phyloP scores from a whole-genome alignment of 2,797 vertebrate species.

The Pterois miles region DNA sequence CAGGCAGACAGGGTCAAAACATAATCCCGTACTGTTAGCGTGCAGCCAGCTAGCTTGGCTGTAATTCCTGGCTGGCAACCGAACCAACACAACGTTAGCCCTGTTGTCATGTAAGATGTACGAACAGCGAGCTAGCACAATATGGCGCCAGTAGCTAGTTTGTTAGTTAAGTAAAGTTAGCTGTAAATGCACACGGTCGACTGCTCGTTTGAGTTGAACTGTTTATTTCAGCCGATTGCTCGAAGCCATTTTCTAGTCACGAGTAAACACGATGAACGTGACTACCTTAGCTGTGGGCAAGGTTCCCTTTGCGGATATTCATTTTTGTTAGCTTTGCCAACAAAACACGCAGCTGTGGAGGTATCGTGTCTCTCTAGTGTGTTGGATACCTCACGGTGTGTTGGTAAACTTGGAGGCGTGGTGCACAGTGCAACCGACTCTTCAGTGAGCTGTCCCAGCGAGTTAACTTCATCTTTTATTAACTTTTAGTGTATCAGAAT shows the following conservation, averaged over 20 bases:
- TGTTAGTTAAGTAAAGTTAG: neutral
- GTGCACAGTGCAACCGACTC: conserved; percentile 39
- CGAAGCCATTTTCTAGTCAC: neutral
- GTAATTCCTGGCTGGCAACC: conserved; percentile 44
- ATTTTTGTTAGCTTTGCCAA: neutral
- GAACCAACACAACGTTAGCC: neutral
- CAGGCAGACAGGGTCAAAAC: conserved; percentile 23
- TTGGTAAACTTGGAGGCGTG: conserved; percentile 74
- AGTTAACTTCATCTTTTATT: neutral
- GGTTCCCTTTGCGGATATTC: neutral
- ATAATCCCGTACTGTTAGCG: conserved; percentile 65
- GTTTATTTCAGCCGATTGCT: neutral
- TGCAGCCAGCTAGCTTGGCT: conserved; percentile 56
- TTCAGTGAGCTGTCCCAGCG: neutral
- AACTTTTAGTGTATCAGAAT: neutral
- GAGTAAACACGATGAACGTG: neutral
- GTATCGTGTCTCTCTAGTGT: conserved; percentile 22
- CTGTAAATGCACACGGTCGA: neutral
- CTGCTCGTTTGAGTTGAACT: neutral
- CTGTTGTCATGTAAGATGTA: conserved; percentile 44
- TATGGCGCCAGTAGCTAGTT: neutral
- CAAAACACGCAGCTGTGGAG: neutral
- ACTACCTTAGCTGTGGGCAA: neutral
- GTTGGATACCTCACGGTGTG: conserved; percentile 64
- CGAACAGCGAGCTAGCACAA: neutral